Base-by-base conservation (phyloP, 2,797 vertebrate genomes). In the Betta splendens region DNA sequence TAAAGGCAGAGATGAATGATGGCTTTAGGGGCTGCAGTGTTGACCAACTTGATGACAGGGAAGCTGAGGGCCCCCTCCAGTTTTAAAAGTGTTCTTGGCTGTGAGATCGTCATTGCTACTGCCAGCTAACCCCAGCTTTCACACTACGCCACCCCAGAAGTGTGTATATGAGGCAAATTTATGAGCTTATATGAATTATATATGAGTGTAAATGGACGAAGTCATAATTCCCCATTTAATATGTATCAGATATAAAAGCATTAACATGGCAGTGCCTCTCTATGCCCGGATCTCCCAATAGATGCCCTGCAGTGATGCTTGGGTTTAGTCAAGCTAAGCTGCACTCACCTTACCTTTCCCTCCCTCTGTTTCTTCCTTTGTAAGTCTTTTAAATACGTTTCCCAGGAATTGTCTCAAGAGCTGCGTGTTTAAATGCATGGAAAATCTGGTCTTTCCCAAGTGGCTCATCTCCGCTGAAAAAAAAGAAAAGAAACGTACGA, bases 191-290 rank as follows among this genome's bases (percentile, higher is more conserved):
- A 72, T 87, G 77, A 91, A 89, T 90, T 88, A 85, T 88, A 87
- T 72, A 86, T 85, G 70, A 72, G 71, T 87, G 81, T 87, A 86
- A 89, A 89, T 88, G 82, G 76, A 89, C 84, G 67, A 85, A 80
- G 87, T 85, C 69, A 77, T 88, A 89, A 89, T 88, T 69, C 56
- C 51, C 68, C 62, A 74, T 87, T 89, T 91, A 89, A 86, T 84
- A 84, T 77, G 80, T 74, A 85, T 83, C 74, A 82, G 72, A 85
- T 71, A 83, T 83, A 87, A 82, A 86, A 85, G 69, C 71, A 68
- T 81, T 78, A 81, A 77, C 56, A 64, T 0, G 16, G 65, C 68
- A 64, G 25, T 80, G 43, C 56, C n/a, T 56, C 6, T 6, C 22
- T 57, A 55, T 38, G 40, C 49, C 49, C 47, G 37, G 49, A 74